Percentiles rank a stretch among this genome's conserved stretches.
Evolutionary conservation across 2,113 vertebrate species (phyloP).

Genomic region (Toxotes chatareus): DNA sequence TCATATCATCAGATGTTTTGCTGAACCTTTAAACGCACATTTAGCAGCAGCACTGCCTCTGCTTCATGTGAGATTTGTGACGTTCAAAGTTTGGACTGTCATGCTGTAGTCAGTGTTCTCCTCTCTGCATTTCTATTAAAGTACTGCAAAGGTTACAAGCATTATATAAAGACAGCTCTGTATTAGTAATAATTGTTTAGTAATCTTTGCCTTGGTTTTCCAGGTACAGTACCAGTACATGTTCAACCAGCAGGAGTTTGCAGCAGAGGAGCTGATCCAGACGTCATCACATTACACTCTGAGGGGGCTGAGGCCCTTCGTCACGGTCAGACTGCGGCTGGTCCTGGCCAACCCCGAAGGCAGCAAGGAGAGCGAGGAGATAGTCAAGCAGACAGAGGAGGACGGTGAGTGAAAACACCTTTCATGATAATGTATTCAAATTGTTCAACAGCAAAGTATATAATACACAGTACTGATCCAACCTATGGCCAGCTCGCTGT

Average conservation of each 20-base stretch:
- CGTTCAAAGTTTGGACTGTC: neutral
- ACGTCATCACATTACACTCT: constrained; percentile 96
- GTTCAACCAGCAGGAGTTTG: constrained; percentile 95
- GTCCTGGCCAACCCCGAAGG: constrained; percentile 95
- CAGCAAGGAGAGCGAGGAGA: constrained; percentile 94
- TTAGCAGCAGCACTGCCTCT: neutral
- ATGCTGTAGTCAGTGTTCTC: neutral
- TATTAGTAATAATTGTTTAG: neutral
- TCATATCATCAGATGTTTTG: neutral
- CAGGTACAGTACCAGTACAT: constrained; percentile 94
- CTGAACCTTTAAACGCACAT: neutral
- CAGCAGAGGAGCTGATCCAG: constrained; percentile 92
- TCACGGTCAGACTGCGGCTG: constrained; percentile 91
- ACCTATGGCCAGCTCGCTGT: neutral
- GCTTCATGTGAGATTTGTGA: neutral
- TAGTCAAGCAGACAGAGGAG: constrained; percentile 96
- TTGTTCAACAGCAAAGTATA: neutral
- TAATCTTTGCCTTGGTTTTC: no score
- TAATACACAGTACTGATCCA: neutral
- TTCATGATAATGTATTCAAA: neutral
- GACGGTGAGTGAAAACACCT: constrained; percentile 84
- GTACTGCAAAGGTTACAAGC: neutral
- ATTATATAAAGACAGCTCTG: neutral
- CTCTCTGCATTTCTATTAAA: neutral
- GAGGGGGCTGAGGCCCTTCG: constrained; percentile 92